Base-by-base conservation (phyloP, 2,888 invertebrate genomes). In the Oscheius onirici region DNA sequence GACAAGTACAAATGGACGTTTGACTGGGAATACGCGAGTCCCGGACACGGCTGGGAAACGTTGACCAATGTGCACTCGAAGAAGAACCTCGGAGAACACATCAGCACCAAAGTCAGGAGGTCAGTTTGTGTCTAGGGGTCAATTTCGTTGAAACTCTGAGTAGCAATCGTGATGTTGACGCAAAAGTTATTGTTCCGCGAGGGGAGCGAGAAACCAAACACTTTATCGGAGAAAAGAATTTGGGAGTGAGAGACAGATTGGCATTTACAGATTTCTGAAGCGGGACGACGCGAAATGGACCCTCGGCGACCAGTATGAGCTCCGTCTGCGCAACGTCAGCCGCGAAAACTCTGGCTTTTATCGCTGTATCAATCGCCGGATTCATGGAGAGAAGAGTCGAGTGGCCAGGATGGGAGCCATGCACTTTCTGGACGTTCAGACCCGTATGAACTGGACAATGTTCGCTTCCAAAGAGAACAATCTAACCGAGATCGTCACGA, bases 1-100 rank as follows among this genome's bases (percentile, higher is more conserved):
- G 44, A 52, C 13, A 46, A 58, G n/a, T 52, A 55, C 51, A 67
- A 73, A 28, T 79, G 79, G 79, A 77, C 73, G 28, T 79, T 73
- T 40, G 76, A 77, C 24, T 79, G 79, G 79, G 76, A 79, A 57
- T 75, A 72, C 41, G 79, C 79, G 11, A 70, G 51, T 51, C 71
- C 73, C 10, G 70, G 72, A 20, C 55, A 60, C 26, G 52, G 49
- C 43, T 79, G 73, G 70, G 49, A 57, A 17, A 69, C 70, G 0
- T 44, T 79, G 13, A 76, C 79, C n/a, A 74, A 71, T 54, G 72
- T 77, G 66, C 79, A 79, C 57, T 61, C 68, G 6, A 49, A 63
- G 24, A 49, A 63, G 24, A 51, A 26, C 24, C 20, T 63, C 11
- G 20, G 68, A 17, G 72, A 73, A 26, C 65, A 69, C 2, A 71